phyloP scores from a whole-genome alignment of 2,113 vertebrate genomes.

The Anoura caudifer region DNA sequence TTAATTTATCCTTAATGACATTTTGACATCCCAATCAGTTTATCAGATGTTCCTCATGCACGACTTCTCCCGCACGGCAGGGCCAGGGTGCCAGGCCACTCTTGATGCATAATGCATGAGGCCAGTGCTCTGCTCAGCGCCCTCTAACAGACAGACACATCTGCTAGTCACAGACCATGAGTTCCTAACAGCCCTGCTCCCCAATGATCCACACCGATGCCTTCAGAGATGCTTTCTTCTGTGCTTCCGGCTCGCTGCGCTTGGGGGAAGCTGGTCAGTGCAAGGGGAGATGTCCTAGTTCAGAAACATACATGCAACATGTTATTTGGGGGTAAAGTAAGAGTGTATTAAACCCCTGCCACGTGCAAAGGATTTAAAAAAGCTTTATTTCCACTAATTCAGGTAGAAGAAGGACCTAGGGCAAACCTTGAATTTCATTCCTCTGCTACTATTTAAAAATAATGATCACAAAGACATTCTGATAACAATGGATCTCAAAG shows the following conservation, averaged over 20 bases:
- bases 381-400: not conserved
- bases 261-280: conserved; percentile 31
- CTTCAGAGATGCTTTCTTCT: not conserved
- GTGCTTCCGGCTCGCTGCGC: not conserved
- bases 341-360: not conserved
- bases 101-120: conserved; percentile 69
- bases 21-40: conserved; percentile 74
- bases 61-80: not conserved
- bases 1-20: conserved; percentile 63
- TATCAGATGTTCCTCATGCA: conserved; percentile 61
- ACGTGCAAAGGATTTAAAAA: not conserved
- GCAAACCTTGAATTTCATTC: not conserved
- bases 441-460: conserved; percentile 26
- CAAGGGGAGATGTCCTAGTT: not conserved
- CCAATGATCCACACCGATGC: not conserved
- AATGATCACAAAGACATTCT: not conserved
- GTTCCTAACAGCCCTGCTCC: not conserved
- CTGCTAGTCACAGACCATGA: not conserved
- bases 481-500: conserved; percentile 30
- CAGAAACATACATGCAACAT: not conserved
- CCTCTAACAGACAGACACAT: conserved; percentile 44
- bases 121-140: not conserved
- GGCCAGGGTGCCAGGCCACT: conserved; percentile 61
- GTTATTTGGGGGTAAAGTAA: not conserved
- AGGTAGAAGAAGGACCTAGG: not conserved